phyloP scores from a whole-genome alignment of 2,888 invertebrate genomes.

The Hyalella azteca region DNA sequence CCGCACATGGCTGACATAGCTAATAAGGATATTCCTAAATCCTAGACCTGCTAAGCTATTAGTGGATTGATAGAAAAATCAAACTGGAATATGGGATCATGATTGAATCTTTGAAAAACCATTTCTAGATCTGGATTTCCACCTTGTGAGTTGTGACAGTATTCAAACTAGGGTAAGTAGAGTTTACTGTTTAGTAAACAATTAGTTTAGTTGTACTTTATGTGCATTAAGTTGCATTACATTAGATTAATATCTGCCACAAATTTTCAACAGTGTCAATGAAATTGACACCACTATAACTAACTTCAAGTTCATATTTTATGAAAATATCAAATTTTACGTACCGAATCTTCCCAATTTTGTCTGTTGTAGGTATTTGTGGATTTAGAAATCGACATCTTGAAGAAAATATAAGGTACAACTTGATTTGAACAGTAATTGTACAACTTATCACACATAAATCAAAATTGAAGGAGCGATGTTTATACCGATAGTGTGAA shows the following conservation, averaged over 20 bases:
- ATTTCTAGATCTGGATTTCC: too few relatives aligned
- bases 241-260: too few relatives aligned
- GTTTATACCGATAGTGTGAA: too few relatives aligned
- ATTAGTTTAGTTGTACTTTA: not conserved
- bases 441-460: too few relatives aligned
- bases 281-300: not conserved
- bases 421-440: too few relatives aligned
- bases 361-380: slow-evolving; percentile 91
- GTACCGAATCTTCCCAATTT: slow-evolving; percentile 93
- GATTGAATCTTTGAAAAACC: too few relatives aligned
- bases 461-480: too few relatives aligned
- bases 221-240: too few relatives aligned
- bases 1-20: too few relatives aligned
- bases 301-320: not conserved
- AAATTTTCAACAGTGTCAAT: too few relatives aligned
- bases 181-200: not conserved
- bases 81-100: not conserved
- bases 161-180: not conserved
- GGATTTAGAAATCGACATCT: slow-evolving; percentile 83
- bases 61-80: not conserved
- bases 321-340: slow-evolving; percentile 61
- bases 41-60: not conserved
- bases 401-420: slow-evolving; percentile 46
- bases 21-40: not conserved
- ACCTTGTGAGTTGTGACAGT: not conserved